Evolutionary conservation across 2,888 invertebrate species (phyloP).

Genomic region (Troides oblongomaculatus): DNA sequence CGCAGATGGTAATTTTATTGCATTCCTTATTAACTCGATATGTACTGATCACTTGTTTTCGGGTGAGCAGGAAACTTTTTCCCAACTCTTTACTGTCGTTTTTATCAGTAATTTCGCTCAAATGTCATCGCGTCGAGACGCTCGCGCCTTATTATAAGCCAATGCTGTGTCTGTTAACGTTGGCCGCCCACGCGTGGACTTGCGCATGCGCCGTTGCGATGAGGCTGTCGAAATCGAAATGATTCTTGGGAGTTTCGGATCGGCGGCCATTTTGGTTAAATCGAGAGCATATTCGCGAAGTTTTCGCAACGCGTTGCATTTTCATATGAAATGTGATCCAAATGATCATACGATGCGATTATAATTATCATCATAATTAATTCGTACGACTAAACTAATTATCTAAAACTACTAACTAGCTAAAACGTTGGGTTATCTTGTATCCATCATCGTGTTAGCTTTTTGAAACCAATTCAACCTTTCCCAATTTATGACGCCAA

Average conservation of each 20-base stretch:
- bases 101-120: conserved; percentile 17
- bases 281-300: not conserved
- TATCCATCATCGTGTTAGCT: too few species aligned
- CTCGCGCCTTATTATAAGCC: conserved; percentile 12
- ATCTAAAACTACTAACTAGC: too few species aligned
- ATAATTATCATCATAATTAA: too few species aligned
- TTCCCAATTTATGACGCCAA: too few species aligned
- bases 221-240: conserved; percentile 10
- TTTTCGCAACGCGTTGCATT: not conserved
- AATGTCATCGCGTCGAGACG: conserved; percentile 1
- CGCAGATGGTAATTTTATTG: conserved; percentile 19
- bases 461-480: too few species aligned
- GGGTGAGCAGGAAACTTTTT: conserved; percentile 17
- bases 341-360: too few species aligned
- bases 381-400: too few species aligned
- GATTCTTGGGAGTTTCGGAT: conserved; percentile 9
- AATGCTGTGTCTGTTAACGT: conserved; percentile 13
- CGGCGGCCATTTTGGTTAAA: conserved; percentile 3
- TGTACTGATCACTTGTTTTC: conserved; percentile 17
- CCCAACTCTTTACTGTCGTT: conserved; percentile 10
- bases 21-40: conserved; percentile 25
- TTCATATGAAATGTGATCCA: not conserved
- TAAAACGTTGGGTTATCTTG: too few species aligned
- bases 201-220: not conserved
- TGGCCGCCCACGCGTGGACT: conserved; percentile 11